Base-by-base conservation (phyloP, 2,888 invertebrate species). In the Anticlea derivata region DNA sequence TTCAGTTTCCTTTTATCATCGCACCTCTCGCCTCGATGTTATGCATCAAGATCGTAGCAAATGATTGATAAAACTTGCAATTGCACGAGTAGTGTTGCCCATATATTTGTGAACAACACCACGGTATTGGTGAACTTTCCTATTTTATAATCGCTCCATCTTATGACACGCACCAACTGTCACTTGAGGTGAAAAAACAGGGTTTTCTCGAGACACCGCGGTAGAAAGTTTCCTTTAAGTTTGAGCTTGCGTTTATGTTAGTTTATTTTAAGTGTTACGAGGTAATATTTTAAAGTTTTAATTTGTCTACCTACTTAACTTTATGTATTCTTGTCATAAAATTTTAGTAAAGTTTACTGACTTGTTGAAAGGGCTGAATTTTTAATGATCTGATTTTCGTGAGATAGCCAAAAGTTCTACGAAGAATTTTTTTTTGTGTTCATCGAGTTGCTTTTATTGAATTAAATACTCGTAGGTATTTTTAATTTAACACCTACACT, bases 201-300 rank as follows among this genome's bases (percentile, higher is more conserved):
- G 76, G 75, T 80, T 84, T 80, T 72, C 78, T 76, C 70, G 73
- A 83, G 81, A 82, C 70, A 80, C 70, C 74, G 75, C 68, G 69
- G 69, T 60, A 68, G 76, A 78, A 84, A 83, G 80, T 37, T 81
- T 33, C 41, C 31, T 37, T 41, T 41, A 38, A 38, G 13, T 38
- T 80, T 75, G 78, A 79, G 73, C 75, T 69, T 75, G 75, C 82
- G 77, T 85, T 86, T 83, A 81, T 78, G 80, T 83, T 77, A 80
- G 82, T 85, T 84, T 83, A 82, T 83, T 85, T 81, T 72, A 68
- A 86, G 82, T 81, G 80, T 70, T 29, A 46, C 20, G 63, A 65
- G 76, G 75, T 75, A 80, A 82, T 83, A 50, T 55, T 52, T 54
- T 31, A 43, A 53, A 57, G 50, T 57, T 60, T 54, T 48, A 55